Evolutionary conservation across 2,113 vertebrate genomes (phyloP), one percentile per base, ranked within the genome.

Genomic region (Leptosomus discolor): DNA sequence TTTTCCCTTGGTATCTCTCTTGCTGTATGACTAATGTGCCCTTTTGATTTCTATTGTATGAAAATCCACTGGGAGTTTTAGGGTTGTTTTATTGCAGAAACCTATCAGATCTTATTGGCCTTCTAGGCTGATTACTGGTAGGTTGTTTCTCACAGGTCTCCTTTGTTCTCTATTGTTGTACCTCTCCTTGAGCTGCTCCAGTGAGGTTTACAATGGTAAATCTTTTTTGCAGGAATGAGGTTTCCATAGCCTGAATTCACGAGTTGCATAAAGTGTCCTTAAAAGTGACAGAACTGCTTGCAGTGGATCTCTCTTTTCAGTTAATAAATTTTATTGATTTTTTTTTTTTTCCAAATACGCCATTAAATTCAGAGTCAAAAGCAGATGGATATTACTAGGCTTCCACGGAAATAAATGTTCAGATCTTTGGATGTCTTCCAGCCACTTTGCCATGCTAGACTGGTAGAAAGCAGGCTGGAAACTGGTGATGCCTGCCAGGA

Each of bases 51-150:
- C 94, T 64, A 37, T 18, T 88, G 83, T 46, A 85, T 60, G 81
- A 83, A 95, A 95, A 94, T 74, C 97, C 88, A 79, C 85, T 76
- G 97, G 97, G 97, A 97, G 63, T 37, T 76, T 95, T 77, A 65
- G 78, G 58, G 65, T 37, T 85, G 85, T 77, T 96, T 96, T 97
- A 87, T 74, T 84, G 88, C 92, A 85, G 76, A 96, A 97, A 88
- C 45, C 77, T 65, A 90, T 96, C 90, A 86, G 64, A 50, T 89
- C 68, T 74, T 79, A 86, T 81, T 95, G 92, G 88, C 92, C 93
- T 96, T 91, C 83, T 32, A 90, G 89, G 84, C 67, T 96, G 94
- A 92, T 94, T 70, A 94, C 77, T 12, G 56, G 45, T 20, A 65
- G 84, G 83, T 27, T 90, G 80, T 74, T 97, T 94, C 74, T 94